Conservation (phyloP, 1,140 invertebrate genomes). For the Sinonovacula constricta region DNA sequence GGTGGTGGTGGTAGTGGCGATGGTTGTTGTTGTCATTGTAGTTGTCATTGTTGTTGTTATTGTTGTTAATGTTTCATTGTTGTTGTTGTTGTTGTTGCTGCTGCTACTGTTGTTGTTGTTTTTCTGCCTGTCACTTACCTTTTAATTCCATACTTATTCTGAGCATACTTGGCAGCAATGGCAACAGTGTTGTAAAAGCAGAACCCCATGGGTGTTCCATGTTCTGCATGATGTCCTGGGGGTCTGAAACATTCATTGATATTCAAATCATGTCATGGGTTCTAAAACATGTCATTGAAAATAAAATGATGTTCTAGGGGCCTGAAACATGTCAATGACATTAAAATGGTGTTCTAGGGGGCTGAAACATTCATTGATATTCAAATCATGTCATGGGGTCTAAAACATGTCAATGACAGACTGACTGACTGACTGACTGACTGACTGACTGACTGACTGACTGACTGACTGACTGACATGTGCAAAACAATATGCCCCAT, state of each 20-base stretch:
- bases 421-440: conserved; percentile 28
- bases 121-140: no score
- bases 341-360: conserved; percentile 98
- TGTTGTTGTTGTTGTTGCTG: not conserved
- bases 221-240: conserved; percentile 98
- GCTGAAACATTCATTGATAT: no score
- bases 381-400: no score
- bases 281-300: no score
- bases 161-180: conserved; percentile 89
- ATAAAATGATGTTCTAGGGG: no score
- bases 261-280: no score
- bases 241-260: conserved; percentile 87
- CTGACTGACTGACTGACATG: conserved; percentile 18
- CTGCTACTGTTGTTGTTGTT: no score
- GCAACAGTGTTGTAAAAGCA: conserved; percentile 99
- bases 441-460: conserved; percentile 31
- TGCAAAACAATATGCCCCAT: not conserved
- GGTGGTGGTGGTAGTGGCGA: no score
- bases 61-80: no score
- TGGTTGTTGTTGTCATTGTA: not conserved
- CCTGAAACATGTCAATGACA: no score
- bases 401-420: no score
- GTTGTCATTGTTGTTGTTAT: not conserved
- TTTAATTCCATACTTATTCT: conserved; percentile 76
- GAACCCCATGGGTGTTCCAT: conserved; percentile 92